These are phyloP conservation scores for Diorhabda sublineata DNA, from an alignment of 1,140 invertebrate species.

Conservation along the genomic window DNA sequence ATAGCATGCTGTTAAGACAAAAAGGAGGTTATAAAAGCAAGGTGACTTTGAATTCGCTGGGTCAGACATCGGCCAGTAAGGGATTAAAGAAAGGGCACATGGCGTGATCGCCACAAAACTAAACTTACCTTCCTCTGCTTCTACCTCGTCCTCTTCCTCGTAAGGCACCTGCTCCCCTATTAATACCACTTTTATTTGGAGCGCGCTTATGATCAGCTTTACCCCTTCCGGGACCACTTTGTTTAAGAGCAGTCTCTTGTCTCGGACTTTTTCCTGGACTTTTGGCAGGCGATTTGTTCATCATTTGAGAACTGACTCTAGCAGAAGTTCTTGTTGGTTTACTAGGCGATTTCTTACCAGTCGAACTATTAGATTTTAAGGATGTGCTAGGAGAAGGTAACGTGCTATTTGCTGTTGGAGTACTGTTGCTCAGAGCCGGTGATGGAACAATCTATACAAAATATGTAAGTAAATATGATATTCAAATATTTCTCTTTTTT, in stretches of 20 bases:
- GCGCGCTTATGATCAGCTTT: constrained; percentile 32
- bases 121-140: constrained; percentile 47
- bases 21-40: too few species aligned
- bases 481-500: neutral
- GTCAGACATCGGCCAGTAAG: too few species aligned
- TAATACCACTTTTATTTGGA: constrained; percentile 50
- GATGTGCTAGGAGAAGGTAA: constrained; percentile 44
- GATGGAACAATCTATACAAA: constrained; percentile 18
- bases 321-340: constrained; percentile 63
- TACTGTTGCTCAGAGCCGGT: constrained; percentile 16
- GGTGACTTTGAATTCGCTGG: too few species aligned
- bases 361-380: constrained; percentile 38
- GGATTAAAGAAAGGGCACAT: too few species aligned
- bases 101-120: neutral
- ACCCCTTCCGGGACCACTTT: constrained; percentile 28
- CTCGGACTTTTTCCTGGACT: constrained; percentile 73
- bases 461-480: neutral
- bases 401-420: constrained; percentile 17
- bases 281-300: constrained; percentile 64
- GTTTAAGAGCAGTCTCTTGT: constrained; percentile 31
- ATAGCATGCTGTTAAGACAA: too few species aligned
- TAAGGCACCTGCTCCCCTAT: constrained; percentile 54
- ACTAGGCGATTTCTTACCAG: constrained; percentile 60
- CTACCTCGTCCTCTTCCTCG: constrained; percentile 68
- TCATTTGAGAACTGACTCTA: constrained; percentile 55